Evolutionary conservation across 1,140 invertebrate species (phyloP).

Genomic region (Mya arenaria): DNA sequence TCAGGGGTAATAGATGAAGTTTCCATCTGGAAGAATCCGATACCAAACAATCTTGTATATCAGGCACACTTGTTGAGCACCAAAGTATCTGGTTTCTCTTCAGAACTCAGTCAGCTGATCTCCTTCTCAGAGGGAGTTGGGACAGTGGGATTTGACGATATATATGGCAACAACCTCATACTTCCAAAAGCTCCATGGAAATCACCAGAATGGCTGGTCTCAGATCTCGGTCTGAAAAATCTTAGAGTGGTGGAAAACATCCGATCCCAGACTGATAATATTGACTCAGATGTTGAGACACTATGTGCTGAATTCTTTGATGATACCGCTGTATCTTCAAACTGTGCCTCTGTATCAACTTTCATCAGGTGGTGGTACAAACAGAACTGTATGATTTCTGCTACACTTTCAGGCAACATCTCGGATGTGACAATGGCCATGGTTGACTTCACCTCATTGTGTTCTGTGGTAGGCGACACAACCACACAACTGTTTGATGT

Average conservation of each 20-base stretch:
- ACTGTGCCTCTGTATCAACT: slow-evolving; percentile 46
- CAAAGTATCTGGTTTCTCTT: slow-evolving; percentile 55
- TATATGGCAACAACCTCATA: slow-evolving; percentile 51
- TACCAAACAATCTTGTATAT: slow-evolving; percentile 57
- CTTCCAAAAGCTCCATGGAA: slow-evolving; percentile 63
- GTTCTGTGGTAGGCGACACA: slow-evolving; percentile 39
- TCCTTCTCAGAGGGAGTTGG: slow-evolving; percentile 65
- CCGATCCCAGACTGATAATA: neutral
- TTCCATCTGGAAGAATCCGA: slow-evolving; percentile 60
- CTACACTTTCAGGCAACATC: slow-evolving; percentile 32
- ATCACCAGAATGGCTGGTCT: slow-evolving; percentile 62
- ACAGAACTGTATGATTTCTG: slow-evolving; percentile 44
- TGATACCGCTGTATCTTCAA: slow-evolving; percentile 15
- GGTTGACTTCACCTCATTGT: slow-evolving; percentile 54
- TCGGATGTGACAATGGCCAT: slow-evolving; percentile 52
- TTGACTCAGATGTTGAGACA: slow-evolving; percentile 13
- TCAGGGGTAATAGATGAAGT: slow-evolving; percentile 64
- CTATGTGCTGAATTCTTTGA: slow-evolving; percentile 57
- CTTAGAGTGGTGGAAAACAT: neutral
- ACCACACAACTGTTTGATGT: slow-evolving; percentile 28
- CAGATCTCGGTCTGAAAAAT: slow-evolving; percentile 52
- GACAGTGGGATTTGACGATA: slow-evolving; percentile 56
- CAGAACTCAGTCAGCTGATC: slow-evolving; percentile 50
- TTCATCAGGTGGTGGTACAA: slow-evolving; percentile 41
- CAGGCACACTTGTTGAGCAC: slow-evolving; percentile 62